Evolutionary conservation across 2,888 invertebrate species (phyloP), one percentile per base, ranked within the genome.

Genomic region (Synergus umbraculus): DNA sequence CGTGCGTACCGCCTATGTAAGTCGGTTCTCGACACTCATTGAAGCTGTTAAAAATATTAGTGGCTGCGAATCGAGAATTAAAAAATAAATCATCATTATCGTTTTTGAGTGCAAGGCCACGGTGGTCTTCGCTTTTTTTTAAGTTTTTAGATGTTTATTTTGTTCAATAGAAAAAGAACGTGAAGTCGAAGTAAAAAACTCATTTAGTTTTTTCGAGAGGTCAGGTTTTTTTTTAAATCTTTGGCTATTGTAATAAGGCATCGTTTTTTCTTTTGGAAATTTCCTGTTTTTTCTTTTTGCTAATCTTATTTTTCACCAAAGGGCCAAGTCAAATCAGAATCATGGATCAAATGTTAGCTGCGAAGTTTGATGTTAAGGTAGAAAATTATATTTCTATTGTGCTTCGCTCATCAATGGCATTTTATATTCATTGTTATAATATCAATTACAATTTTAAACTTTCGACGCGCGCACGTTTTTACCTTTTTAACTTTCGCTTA

Each of bases 141-240:
- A 89, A 89, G 88, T 89, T 89, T 90, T 87, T 89, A 90, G 87
- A 89, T 89, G 87, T 89, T 89, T 89, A 90, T 89, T 89, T 88
- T 84, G 85, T 86, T 86, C 86, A 78, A 79, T 76, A 80, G 82
- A 79, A 64, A 79, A 80, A 79, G 69, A 80, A 80, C 76, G 64
- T 80, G 81, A 73, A 82, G 77, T 82, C 82, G 81, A 83, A 76
- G 78, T 66, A 54, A 67, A 41, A 79, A 82, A 54, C 54, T 73
- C 73, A 69, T 54, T 49, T 54, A 10, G 73, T 73, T 49, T 73
- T 54, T 73, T 73, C 37, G 37, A 37, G 73, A 54, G 46, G 46
- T 54, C 37, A n/a, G 54, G 10, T 15, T 67, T 67, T 67, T 67
- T 73, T 54, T 54, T 73, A n/a, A 67, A 73, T 43, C 41, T 29